These are phyloP conservation scores for Spodoptera littoralis DNA, from an alignment of 2,888 invertebrate genomes.

Conservation along the genomic window DNA sequence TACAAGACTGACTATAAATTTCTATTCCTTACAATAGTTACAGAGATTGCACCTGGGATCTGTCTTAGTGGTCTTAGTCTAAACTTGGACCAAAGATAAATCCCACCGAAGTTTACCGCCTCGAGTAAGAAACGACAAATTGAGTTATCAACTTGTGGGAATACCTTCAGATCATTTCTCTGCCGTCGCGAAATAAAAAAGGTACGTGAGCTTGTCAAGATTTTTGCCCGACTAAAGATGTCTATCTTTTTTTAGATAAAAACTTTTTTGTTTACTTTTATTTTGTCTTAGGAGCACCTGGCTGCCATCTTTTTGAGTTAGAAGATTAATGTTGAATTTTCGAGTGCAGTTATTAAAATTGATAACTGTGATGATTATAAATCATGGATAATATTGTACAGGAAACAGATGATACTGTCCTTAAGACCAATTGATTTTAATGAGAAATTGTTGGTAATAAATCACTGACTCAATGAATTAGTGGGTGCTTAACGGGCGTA, in stretches of 20 bases:
- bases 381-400: too few relatives aligned
- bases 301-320: not conserved
- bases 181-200: constrained; percentile 55
- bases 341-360: too few relatives aligned
- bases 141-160: constrained; percentile 74
- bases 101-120: constrained; percentile 70
- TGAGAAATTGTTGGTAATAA: too few relatives aligned
- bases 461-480: too few relatives aligned
- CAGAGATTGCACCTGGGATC: constrained; percentile 84
- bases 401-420: too few relatives aligned
- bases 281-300: not conserved
- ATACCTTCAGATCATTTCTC: constrained; percentile 67
- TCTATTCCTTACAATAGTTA: constrained; percentile 84
- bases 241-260: constrained; percentile 16
- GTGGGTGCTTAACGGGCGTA: too few relatives aligned
- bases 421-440: too few relatives aligned
- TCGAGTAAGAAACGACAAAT: constrained; percentile 73
- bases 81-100: constrained; percentile 78
- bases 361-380: too few relatives aligned
- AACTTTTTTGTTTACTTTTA: constrained; percentile 4
- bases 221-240: constrained; percentile 28
- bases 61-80: constrained; percentile 76
- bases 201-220: constrained; percentile 42
- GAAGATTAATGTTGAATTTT: too few relatives aligned
- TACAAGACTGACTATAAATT: constrained; percentile 79